Base-by-base conservation (phyloP, 2,888 invertebrate genomes). In the Podotricha telesiphe region DNA sequence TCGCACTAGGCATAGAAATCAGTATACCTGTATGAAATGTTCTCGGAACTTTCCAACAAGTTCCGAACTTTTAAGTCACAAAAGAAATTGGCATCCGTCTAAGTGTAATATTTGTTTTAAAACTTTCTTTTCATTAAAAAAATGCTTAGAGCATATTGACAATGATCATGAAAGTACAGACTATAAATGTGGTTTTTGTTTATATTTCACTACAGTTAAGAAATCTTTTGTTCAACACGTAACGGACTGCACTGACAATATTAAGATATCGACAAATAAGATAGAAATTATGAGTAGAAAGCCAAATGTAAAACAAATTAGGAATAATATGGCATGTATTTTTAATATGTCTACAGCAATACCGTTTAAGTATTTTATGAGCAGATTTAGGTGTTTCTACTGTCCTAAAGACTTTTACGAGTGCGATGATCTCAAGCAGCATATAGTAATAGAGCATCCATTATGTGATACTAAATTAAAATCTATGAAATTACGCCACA, bases 301-400 rank as follows among this genome's bases (percentile, higher is more conserved):
- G 59, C 74, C 82, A 6, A 70, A 79, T 0, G 80, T 87, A 0
- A 85, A 82, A 74, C 81, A 83, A 68, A 80, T 88, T 37, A 79
- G 88, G 40, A 80, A 76, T 22, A 83, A 83, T 58, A 79, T 91
- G 19, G 85, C 87, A 0, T 83, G 80, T 28, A 80, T 91, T 4
- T 75, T 91, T 0, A 89, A 90, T 67, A 87, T 85, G 82, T 86
- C 90, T 0, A 88, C 87, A 0, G 87, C 86, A 1, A 73, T 91
- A 17, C 91, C 91, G 0, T 91, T 91, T 61, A 91, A 89, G 70
- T 85, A 81, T 75, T 88, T 81, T 69, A 82, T 86, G 79, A 86
- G 83, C 67, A 83, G 81, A 63, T 89, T 91, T 61, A 75, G 87
- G 34, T 92, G 91, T 72, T 92, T 91, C 65, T 92, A 89, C 70